Evolutionary conservation across 2,113 vertebrate genomes (phyloP).

Genomic region (Chamaetylas fuelleborni): DNA sequence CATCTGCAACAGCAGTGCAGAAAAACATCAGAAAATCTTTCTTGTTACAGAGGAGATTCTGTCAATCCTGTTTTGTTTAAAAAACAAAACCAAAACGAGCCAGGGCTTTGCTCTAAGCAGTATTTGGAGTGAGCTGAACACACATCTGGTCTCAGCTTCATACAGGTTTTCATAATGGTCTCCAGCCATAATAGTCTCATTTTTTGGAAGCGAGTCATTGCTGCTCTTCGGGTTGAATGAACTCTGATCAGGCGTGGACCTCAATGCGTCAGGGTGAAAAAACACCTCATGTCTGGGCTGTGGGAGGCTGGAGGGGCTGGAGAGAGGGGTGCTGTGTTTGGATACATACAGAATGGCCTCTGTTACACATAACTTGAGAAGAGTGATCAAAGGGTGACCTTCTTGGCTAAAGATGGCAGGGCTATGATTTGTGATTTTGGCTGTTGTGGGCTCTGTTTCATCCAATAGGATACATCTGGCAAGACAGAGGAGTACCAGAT

Average conservation of each 20-base stretch:
- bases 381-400: neutral
- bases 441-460: neutral
- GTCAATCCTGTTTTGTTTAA: neutral
- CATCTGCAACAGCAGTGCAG: neutral
- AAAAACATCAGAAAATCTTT: neutral
- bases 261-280: neutral
- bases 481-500: neutral
- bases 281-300: neutral
- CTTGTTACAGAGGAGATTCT: neutral
- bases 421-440: neutral
- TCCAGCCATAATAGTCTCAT: conserved; percentile 15
- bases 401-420: neutral
- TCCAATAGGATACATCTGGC: neutral
- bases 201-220: conserved; percentile 18
- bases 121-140: neutral
- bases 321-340: neutral
- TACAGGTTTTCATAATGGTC: neutral
- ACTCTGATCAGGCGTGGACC: conserved; percentile 12
- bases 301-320: neutral
- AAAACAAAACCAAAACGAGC: neutral
- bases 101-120: conserved; percentile 1
- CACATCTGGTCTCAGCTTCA: conserved; percentile 38
- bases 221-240: neutral
- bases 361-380: neutral
- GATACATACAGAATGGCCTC: neutral